Base-by-base conservation (phyloP, 2,888 invertebrate genomes). In the Drosophila rubida region DNA sequence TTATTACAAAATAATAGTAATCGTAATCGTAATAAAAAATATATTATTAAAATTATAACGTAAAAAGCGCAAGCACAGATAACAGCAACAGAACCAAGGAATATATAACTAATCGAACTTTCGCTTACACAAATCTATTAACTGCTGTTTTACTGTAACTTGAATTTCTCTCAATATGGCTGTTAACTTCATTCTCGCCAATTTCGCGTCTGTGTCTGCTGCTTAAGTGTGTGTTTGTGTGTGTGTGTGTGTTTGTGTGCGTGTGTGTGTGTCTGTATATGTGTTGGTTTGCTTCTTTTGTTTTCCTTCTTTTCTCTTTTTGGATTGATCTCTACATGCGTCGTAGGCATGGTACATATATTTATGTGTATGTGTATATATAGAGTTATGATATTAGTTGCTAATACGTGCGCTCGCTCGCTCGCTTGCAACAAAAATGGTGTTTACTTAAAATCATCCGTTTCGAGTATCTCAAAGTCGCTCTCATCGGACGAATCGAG, bases 391-490 rank as follows among this genome's bases (percentile, higher is more conserved):
- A 73, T 78, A 75, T 65, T 84, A 78, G 79, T 84, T 80, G 76
- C 61, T 87, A 87, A 76, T 76, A 82, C 68, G 80, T 50, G 42
- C 39, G 30, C n/a, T n/a, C 5, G 19, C 19, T 3, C 19, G 19
- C 19, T 19, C 68, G 80, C 53, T 45, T 35, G 35, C 8, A 25
- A 35, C 32, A 19, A 42, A 9, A 16, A 23, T 9, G 25, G 23
- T 13, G 16, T 74, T 72, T 91, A 90, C 76, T 90, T 80, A 72
- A 88, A 90, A 48, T 92, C 92, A 55, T 92, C 92, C 59, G 89
- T 80, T 75, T 90, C 89, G 37, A 92, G 79, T 72, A 92, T 89
- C 84, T 92, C 92, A 75, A 92, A 92, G 75, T 92, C 92, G 77
- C 92, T 91, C 48, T 91, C 91, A 60, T 92, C 91, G 16, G 91